phyloP scores from a whole-genome alignment of 2,797 vertebrate genomes.

The Odontamblyopus lacepedii region DNA sequence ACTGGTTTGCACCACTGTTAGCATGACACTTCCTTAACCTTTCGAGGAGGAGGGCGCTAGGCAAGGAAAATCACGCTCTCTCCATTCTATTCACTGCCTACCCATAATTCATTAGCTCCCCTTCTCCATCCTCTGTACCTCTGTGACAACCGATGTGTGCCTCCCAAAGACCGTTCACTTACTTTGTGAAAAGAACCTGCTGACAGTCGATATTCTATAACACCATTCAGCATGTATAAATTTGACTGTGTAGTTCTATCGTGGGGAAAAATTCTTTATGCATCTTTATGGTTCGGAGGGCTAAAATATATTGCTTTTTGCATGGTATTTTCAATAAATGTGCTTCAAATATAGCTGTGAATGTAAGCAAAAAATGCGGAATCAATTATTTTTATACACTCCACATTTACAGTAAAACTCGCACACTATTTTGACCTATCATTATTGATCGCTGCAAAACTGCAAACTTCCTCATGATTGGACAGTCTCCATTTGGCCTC shows the following conservation, averaged over 20 bases:
- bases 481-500: slow-evolving; percentile 26
- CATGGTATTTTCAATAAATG: not conserved
- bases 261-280: slow-evolving; percentile 17
- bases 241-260: slow-evolving; percentile 25
- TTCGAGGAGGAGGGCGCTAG: slow-evolving; percentile 37
- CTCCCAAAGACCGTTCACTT: slow-evolving; percentile 25
- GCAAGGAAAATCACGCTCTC: slow-evolving; percentile 29
- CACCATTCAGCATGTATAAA: slow-evolving; percentile 34
- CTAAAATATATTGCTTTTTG: not conserved
- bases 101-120: slow-evolving; percentile 65
- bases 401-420: slow-evolving; percentile 3
- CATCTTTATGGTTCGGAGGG: not conserved
- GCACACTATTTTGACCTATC: slow-evolving; percentile 18
- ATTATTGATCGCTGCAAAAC: slow-evolving; percentile 16
- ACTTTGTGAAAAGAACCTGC: slow-evolving; percentile 43
- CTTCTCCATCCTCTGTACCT: slow-evolving; percentile 36
- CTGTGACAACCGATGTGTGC: slow-evolving; percentile 32
- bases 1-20: slow-evolving; percentile 60
- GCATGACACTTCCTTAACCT: slow-evolving; percentile 66
- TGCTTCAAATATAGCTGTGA: not conserved
- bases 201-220: slow-evolving; percentile 27
- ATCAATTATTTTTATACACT: not conserved
- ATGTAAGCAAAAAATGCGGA: not conserved
- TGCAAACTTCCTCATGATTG: slow-evolving; percentile 19
- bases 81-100: slow-evolving; percentile 31